These are phyloP conservation scores for Pachymerium ferrugineum DNA, from an alignment of 2,888 invertebrate species.

Conservation along the genomic window DNA sequence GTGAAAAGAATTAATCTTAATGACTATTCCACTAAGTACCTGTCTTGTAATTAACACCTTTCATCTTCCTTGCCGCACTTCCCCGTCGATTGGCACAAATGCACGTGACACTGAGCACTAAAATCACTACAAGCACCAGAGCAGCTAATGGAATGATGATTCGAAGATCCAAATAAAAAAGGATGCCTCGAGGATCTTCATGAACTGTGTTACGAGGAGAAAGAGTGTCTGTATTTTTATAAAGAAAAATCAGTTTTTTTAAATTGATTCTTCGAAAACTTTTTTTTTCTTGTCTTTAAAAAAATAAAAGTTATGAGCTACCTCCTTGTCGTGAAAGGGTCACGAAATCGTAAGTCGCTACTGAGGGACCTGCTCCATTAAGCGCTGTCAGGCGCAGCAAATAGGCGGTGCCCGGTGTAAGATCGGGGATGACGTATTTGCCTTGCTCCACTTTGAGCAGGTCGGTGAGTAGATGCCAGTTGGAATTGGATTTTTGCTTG, in stretches of 20 bases:
- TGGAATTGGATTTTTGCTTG: conserved; percentile 34
- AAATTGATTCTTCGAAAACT: conserved; percentile 5
- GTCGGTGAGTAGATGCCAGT: conserved; percentile 28
- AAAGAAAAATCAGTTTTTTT: neutral
- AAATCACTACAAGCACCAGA: conserved; percentile 23
- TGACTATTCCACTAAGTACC: neutral
- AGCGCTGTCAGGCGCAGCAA: conserved; percentile 69
- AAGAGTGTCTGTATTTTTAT: conserved; percentile 29
- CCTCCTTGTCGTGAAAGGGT: conserved; percentile 32
- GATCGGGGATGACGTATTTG: conserved; percentile 83
- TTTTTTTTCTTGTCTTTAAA: neutral
- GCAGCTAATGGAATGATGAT: conserved; percentile 32
- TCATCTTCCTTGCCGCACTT: conserved; percentile 27
- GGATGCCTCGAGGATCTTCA: conserved; percentile 31
- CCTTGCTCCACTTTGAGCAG: conserved; percentile 48
- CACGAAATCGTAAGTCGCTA: conserved; percentile 32
- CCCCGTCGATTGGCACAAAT: conserved; percentile 29
- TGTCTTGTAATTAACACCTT: conserved; percentile 7
- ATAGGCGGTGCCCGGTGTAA: conserved; percentile 94
- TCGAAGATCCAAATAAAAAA: conserved; percentile 31
- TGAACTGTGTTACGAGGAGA: conserved; percentile 29
- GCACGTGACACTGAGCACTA: conserved; percentile 28
- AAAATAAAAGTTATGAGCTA: neutral
- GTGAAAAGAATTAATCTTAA: neutral
- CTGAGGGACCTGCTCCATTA: conserved; percentile 31